Percentiles rank a stretch among this genome's conserved stretches.
Evolutionary conservation across 2,888 invertebrate genomes (phyloP).

Genomic region (Acleris emargana): DNA sequence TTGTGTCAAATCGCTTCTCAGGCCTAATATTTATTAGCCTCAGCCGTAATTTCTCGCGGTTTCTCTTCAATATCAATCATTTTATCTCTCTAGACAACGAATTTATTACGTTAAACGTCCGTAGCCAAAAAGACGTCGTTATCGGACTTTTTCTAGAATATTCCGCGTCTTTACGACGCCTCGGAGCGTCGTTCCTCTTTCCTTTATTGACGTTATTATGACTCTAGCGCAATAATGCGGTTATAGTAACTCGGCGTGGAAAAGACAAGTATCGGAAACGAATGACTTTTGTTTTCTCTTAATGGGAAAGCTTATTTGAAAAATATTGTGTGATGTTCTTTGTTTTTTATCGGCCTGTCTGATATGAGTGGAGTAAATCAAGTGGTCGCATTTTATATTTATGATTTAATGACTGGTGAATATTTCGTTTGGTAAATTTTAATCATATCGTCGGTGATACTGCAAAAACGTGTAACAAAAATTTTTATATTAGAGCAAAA

Average conservation of each 20-base stretch:
- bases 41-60: slow-evolving; percentile 25
- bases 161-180: slow-evolving; percentile 33
- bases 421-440: too few relatives aligned
- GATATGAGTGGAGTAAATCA: too few relatives aligned
- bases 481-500: too few relatives aligned
- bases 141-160: slow-evolving; percentile 26
- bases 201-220: slow-evolving; percentile 35
- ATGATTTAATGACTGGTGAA: too few relatives aligned
- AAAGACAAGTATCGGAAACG: slow-evolving; percentile 8
- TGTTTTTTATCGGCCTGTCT: too few relatives aligned
- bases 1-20: slow-evolving; percentile 42
- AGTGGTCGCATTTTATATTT: too few relatives aligned
- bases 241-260: slow-evolving; percentile 11
- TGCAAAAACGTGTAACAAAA: too few relatives aligned
- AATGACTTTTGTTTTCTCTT: slow-evolving; percentile 11
- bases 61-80: slow-evolving; percentile 33
- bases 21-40: slow-evolving; percentile 35
- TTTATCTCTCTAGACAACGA: slow-evolving; percentile 30
- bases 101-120: slow-evolving; percentile 32
- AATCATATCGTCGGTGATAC: too few relatives aligned
- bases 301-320: slow-evolving; percentile 9
- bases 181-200: slow-evolving; percentile 32
- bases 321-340: too few relatives aligned
- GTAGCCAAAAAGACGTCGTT: slow-evolving; percentile 32
- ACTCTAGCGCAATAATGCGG: slow-evolving; percentile 28